Evolutionary conservation across 2,888 invertebrate genomes (phyloP), one percentile per base, ranked within the genome.

Genomic region (Noctua comes): DNA sequence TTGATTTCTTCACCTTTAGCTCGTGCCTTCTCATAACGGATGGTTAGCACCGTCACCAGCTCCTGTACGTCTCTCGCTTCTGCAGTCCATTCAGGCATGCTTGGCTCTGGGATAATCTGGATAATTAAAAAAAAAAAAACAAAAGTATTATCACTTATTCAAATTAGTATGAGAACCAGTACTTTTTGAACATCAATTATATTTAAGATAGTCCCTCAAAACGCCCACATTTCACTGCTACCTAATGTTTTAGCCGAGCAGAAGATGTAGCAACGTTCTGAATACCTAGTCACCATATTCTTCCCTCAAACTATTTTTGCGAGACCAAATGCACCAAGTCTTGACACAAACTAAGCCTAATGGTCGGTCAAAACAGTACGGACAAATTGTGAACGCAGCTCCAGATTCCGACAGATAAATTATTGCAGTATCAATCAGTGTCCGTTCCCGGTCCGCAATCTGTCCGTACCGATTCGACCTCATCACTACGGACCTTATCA

Each of bases 1-100:
- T 92, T 91, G 46, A 95, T 93, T 36, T 96, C 93, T 0, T 93
- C 95, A 1, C 95, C 92, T 79, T 93, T 91, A 1, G 90, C 89
- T n/a, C 95, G 90, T 0, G 96, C 96, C 40, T 91, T 92, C 70
- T 93, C 94, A 82, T 95, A 97, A 64, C 96, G 95, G 7, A 93
- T 90, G 1, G 93, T 92, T 1, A 97, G 91, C 21, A 97, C 94
- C 24, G 91, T 88, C 18, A 97, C 88, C 11, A 97, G 89, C 62
- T 96, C 93, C 21, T 96, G 93, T 1, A 97, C 94, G 82, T 97
- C 96, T 0, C 96, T 91, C 0, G 95, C 93, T 83, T 97, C 95
- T 0, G 96, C 95, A 8, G 96, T 95, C 94, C 97, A 96, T 68
- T 97, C 96, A 0, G 97, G 96, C 76, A 96, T 92, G 1, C 92